Conservation (phyloP, 2,888 invertebrate genomes). For the Drosophila pseudotakahashii region DNA sequence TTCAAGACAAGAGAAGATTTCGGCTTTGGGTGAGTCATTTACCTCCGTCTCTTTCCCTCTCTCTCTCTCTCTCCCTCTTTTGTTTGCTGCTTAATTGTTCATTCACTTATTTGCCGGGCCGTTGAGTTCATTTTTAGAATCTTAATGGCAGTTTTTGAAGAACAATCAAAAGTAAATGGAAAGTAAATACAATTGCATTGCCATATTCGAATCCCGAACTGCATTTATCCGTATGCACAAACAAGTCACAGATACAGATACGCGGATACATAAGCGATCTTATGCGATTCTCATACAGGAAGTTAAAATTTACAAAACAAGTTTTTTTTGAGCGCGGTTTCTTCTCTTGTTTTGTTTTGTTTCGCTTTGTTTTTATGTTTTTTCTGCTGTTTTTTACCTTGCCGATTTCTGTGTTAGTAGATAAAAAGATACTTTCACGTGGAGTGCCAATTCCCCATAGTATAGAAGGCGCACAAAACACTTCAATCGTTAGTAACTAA, state of each 20-base stretch:
- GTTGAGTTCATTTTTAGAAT: constrained; percentile 48
- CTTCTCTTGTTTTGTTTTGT: constrained; percentile 25
- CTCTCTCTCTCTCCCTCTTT: background rate
- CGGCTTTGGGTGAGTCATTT: constrained; percentile 30
- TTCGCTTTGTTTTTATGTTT: constrained; percentile 22
- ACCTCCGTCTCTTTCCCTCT: too few species aligned
- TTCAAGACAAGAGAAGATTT: constrained; percentile 28
- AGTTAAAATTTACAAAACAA: constrained; percentile 39
- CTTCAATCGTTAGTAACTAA: constrained; percentile 19
- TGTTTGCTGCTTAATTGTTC: constrained; percentile 26
- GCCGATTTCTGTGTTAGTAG: constrained; percentile 29
- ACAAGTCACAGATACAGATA: constrained; percentile 16
- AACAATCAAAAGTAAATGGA: constrained; percentile 39
- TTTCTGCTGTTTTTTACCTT: background rate
- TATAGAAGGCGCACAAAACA: background rate
- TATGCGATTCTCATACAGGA: constrained; percentile 39
- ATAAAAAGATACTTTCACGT: constrained; percentile 38
- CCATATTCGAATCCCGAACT: constrained; percentile 19
- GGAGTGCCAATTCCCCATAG: constrained; percentile 9
- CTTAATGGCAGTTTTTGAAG: constrained; percentile 32
- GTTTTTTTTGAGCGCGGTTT: constrained; percentile 41
- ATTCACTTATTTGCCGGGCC: constrained; percentile 22
- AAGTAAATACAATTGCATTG: constrained; percentile 29
- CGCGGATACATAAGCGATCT: constrained; percentile 13
- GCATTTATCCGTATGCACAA: constrained; percentile 14